Conservation (phyloP, 2,113 vertebrate genomes). For the Chaetodon trifascialis region DNA sequence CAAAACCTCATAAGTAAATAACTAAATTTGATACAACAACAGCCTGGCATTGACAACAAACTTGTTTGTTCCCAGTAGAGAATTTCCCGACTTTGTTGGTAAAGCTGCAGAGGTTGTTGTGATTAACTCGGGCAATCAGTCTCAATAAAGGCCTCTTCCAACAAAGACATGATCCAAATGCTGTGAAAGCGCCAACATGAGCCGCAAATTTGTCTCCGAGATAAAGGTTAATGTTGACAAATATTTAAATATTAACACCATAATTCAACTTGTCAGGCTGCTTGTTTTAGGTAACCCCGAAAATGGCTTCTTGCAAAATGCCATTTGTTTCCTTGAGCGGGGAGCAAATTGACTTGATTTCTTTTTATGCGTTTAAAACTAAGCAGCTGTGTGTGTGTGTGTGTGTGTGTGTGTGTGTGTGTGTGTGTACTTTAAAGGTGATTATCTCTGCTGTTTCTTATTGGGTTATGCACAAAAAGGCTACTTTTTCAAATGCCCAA, state of each 20-base stretch:
- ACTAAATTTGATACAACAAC: conserved; percentile 8
- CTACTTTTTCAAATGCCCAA: conserved; percentile 11
- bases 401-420: conserved; percentile 18
- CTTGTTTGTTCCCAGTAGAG: conserved; percentile 15
- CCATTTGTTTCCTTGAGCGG: conserved; percentile 76
- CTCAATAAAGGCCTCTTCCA: conserved; percentile 82
- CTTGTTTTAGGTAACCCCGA: conserved; percentile 77
- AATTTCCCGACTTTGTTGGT: conserved; percentile 23
- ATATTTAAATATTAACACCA: conserved; percentile 85
- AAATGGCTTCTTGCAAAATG: conserved; percentile 74
- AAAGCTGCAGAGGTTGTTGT: conserved; percentile 64
- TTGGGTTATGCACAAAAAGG: conserved; percentile 15
- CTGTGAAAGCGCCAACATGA: conserved; percentile 74
- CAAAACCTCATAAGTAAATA: conserved; percentile 4
- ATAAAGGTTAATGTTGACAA: conserved; percentile 88
- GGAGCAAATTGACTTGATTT: conserved; percentile 78
- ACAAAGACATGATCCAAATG: conserved; percentile 78
- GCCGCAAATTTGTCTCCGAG: conserved; percentile 80
- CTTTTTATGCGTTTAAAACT: conserved; percentile 67
- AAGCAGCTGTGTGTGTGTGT: conserved; percentile 29
- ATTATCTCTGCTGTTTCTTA: conserved; percentile 13
- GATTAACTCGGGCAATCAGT: conserved; percentile 83
- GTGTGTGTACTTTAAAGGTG: conserved; percentile 28
- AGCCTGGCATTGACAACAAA: conserved; percentile 4
- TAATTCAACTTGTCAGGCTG: conserved; percentile 84